phyloP scores from a whole-genome alignment of 2,113 vertebrate genomes.

The Pholis gunnellus region DNA sequence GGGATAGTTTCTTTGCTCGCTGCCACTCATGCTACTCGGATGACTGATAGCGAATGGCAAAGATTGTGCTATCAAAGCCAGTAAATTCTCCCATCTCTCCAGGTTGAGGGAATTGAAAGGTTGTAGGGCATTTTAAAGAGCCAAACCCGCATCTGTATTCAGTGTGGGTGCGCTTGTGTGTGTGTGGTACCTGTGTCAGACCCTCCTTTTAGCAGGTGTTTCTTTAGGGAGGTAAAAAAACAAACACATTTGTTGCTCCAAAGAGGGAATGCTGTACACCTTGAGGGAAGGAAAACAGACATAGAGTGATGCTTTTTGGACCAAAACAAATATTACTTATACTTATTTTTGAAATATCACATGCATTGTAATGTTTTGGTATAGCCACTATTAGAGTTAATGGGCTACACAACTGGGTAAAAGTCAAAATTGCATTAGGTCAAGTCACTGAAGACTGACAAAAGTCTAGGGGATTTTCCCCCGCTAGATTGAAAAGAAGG shows the following conservation, averaged over 20 bases:
- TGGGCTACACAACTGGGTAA: not conserved
- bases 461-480: slow-evolving; percentile 1
- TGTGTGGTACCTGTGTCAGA: slow-evolving; percentile 43
- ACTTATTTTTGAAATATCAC: not conserved
- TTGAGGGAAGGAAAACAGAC: not conserved
- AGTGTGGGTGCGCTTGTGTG: slow-evolving; percentile 15
- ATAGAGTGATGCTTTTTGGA: not conserved
- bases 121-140: slow-evolving; percentile 50
- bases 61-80: slow-evolving; percentile 42
- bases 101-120: slow-evolving; percentile 40
- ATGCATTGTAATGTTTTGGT: not conserved
- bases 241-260: slow-evolving; percentile 35
- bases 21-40: slow-evolving; percentile 20
- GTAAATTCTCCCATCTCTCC: slow-evolving; percentile 37
- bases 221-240: slow-evolving; percentile 25
- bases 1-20: slow-evolving; percentile 43
- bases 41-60: slow-evolving; percentile 38
- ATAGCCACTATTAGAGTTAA: too few species aligned
- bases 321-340: not conserved
- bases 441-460: not conserved
- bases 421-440: not conserved
- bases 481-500: not conserved
- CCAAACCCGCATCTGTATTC: slow-evolving; percentile 56
- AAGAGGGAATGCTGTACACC: slow-evolving; percentile 1
- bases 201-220: slow-evolving; percentile 48